Base-by-base conservation (phyloP, 2,888 invertebrate species). In the Pachliopta kotzebuea region DNA sequence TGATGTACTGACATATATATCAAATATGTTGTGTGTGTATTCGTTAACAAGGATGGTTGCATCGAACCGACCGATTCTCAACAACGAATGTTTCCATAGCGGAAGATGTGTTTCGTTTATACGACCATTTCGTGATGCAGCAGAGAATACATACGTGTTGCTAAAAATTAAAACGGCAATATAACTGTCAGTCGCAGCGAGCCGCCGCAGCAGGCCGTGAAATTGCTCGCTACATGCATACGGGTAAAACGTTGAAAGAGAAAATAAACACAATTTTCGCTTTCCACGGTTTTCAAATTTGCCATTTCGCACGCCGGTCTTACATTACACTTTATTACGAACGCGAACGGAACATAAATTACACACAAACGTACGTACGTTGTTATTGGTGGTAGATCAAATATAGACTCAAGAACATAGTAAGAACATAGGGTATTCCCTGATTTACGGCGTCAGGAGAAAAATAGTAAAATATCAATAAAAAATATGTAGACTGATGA, bases 161-260 rank as follows among this genome's bases (percentile, higher is more conserved):
- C 7, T 52, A 21, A 26, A 37, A 54, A 61, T 49, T 29, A 61
- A 61, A 42, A 60, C 45, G 26, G 61, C 55, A 49, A 61, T 45
- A 21, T 42, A 49, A 55, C 55, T 55, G 61, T 55, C 61, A 55
- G 26, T 29, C 42, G 42, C 55, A 55, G 55, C 45, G 14, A 55
- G 45, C 21, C 24, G 29, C 45, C 18, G 26, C 45, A 17, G 45
- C 23, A 31, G 20, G 8, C 52, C 37, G 23, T 49, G 61, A 54
- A 61, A 61, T 61, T 61, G 55, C 55, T 45, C 54, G 61, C 55
- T 45, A 42, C 55, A 17, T 61, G 60, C 60, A 60, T 60, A 60
- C 59, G 18, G 52, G 52, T 31, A 31, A 23, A 37, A 29, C 53
- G 37, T 4, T 42, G 23, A 53, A 37, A 37, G 31, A 60, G 37